These are phyloP conservation scores for Melanogrammus aeglefinus DNA, from an alignment of 2,797 vertebrate genomes.

Conservation along the genomic window DNA sequence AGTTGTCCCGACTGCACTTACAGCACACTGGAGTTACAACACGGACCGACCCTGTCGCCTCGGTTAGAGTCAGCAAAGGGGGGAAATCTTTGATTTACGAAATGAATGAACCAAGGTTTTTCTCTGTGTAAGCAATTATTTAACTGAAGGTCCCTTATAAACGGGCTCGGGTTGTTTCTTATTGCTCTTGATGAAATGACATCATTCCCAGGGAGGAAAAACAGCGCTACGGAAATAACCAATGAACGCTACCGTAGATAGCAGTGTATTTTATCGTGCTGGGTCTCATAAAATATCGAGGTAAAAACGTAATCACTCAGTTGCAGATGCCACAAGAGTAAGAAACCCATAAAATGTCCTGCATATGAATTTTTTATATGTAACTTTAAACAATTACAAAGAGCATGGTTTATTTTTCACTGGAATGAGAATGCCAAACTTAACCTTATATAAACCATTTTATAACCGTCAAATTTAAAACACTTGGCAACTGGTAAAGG, in stretches of 20 bases:
- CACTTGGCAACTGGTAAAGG: not conserved
- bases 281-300: conserved; percentile 4
- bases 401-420: not conserved
- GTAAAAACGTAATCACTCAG: not conserved
- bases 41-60: not conserved
- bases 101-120: not conserved
- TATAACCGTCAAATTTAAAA: not conserved
- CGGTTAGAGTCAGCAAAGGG: conserved; percentile 18
- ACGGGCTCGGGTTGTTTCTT: not conserved
- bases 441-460: conserved; percentile 1
- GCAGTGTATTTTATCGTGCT: not conserved
- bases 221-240: not conserved
- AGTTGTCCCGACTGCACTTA: conserved; percentile 57
- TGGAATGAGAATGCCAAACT: not conserved
- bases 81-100: conserved; percentile 1
- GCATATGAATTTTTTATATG: not conserved
- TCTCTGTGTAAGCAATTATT: not conserved
- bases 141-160: not conserved
- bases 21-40: conserved; percentile 48
- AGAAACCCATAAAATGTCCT: not conserved
- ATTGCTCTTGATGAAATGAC: not conserved
- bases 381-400: conserved; percentile 6
- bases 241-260: not conserved
- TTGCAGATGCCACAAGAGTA: conserved; percentile 5
- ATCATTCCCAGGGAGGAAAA: conserved; percentile 2